These are phyloP conservation scores for Drosophila nigricruria DNA, from an alignment of 2,888 invertebrate species.

Conservation along the genomic window DNA sequence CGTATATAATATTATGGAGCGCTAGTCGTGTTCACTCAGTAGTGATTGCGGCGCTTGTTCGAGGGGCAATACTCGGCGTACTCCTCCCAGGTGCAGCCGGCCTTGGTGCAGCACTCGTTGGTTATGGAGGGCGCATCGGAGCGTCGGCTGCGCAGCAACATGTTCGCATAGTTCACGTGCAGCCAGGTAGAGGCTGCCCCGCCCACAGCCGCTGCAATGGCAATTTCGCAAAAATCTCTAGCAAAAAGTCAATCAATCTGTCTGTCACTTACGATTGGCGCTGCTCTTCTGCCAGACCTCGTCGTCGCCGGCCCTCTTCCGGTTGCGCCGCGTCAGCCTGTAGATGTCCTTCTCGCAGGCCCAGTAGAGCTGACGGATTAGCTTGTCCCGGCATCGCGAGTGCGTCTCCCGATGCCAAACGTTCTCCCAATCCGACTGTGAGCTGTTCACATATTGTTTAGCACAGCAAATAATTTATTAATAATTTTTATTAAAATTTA, in stretches of 20 bases:
- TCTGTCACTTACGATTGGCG: conserved; percentile 52
- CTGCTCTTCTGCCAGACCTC: conserved; percentile 55
- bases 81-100: conserved; percentile 88
- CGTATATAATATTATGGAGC: conserved; percentile 2
- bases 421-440: conserved; percentile 87
- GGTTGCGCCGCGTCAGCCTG: conserved; percentile 86
- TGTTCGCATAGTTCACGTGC: conserved; percentile 81
- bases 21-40: conserved; percentile 35
- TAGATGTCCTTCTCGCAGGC: conserved; percentile 89
- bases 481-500: too few species aligned
- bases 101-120: conserved; percentile 87
- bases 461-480: not conserved
- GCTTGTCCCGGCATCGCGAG: conserved; percentile 87
- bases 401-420: conserved; percentile 88
- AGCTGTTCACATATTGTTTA: conserved; percentile 75
- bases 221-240: not conserved
- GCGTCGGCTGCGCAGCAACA: conserved; percentile 80
- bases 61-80: conserved; percentile 89
- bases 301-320: conserved; percentile 63
- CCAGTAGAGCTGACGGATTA: conserved; percentile 87
- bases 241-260: not conserved
- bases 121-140: conserved; percentile 86
- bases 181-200: conserved; percentile 83
- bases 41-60: conserved; percentile 86
- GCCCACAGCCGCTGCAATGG: conserved; percentile 2